Evolutionary conservation across 2,113 vertebrate species (phyloP), one percentile per base, ranked within the genome.

Genomic region (Verasper variegatus): DNA sequence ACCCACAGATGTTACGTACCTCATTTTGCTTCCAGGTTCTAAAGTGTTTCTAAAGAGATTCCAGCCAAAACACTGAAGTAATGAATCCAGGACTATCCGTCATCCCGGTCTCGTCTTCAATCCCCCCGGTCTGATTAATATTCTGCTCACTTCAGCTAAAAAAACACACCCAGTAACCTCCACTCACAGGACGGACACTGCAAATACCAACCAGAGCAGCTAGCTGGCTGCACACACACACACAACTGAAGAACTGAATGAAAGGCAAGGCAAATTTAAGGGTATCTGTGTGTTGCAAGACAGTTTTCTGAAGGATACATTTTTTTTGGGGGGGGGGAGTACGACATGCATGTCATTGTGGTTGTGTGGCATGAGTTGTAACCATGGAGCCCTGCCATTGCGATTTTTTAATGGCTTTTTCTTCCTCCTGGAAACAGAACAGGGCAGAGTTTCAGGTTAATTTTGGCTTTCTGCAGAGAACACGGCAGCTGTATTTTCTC

Each of bases 131-230:
- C 8, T 40, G 11, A 76, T 79, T 80, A 68, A 74, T 69, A 79
- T 84, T 86, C 79, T 59, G 31, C 73, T 86, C 79, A 77, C 60
- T 69, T 68, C 63, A 60, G 27, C 64, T 73, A 21, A 67, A 42
- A 11, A 51, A 72, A 61, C 57, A 63, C 51, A 74, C 70, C 18
- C 31, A 70, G 56, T 71, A 66, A 64, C 42, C 45, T 73, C 77
- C 26, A 61, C 27, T 72, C 63, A 45, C 51, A 45, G 65, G 23
- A 54, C 60, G 60, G 52, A 66, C 49, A 18, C 52, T 76, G 14
- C 52, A 71, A 68, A 59, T 49, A 73, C n/a, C 60, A 78, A 70
- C 59, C 40, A n/a, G 55, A 27, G 45, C n/a, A 77, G 24, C 35
- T 35, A 13, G 58, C 23, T 21, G 11, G 27, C 35, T 31, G 68